Percentiles rank a stretch among this genome's conserved stretches.
Evolutionary conservation across 1,140 invertebrate genomes (phyloP).

Genomic region (Drosophila tsacasi): DNA sequence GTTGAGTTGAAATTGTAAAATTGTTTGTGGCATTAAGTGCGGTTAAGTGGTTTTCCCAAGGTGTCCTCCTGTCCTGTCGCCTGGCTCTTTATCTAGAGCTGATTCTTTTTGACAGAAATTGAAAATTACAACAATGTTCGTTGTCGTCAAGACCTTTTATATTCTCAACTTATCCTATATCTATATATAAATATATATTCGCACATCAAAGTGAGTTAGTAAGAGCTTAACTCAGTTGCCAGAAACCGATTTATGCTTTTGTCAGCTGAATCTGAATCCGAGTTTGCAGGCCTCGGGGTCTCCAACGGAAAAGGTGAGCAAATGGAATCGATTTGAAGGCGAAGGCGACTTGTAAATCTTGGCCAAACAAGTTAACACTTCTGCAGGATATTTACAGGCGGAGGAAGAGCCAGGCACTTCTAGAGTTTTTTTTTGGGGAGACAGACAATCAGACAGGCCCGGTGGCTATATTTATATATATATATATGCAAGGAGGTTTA

Average conservation of each 20-base stretch:
- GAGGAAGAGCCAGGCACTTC: neutral
- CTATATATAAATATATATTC: neutral
- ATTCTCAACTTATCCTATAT: neutral
- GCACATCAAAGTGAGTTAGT: slow-evolving; percentile 61
- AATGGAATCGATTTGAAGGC: slow-evolving; percentile 2
- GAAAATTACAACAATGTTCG: slow-evolving; percentile 73
- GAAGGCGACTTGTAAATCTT: slow-evolving; percentile 67
- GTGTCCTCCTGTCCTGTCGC: slow-evolving; percentile 36
- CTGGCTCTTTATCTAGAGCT: slow-evolving; percentile 8
- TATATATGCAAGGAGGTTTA: slow-evolving; percentile 13
- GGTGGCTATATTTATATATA: slow-evolving; percentile 27
- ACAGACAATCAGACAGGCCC: slow-evolving; percentile 68
- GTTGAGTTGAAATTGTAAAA: slow-evolving; percentile 56
- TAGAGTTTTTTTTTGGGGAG: slow-evolving; percentile 18
- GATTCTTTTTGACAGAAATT: slow-evolving; percentile 69
- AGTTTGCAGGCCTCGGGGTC: slow-evolving; percentile 23
- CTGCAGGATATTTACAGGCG: slow-evolving; percentile 19
- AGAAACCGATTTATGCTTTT: slow-evolving; percentile 76
- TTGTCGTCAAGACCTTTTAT: slow-evolving; percentile 11
- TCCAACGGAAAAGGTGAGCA: slow-evolving; percentile 25
- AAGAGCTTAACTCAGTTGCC: slow-evolving; percentile 65
- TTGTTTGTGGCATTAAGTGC: slow-evolving; percentile 57
- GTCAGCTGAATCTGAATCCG: slow-evolving; percentile 46
- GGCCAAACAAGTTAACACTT: slow-evolving; percentile 76
- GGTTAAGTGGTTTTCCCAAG: slow-evolving; percentile 72